phyloP scores from a whole-genome alignment of 2,113 vertebrate species.

The Helogale parvula region DNA sequence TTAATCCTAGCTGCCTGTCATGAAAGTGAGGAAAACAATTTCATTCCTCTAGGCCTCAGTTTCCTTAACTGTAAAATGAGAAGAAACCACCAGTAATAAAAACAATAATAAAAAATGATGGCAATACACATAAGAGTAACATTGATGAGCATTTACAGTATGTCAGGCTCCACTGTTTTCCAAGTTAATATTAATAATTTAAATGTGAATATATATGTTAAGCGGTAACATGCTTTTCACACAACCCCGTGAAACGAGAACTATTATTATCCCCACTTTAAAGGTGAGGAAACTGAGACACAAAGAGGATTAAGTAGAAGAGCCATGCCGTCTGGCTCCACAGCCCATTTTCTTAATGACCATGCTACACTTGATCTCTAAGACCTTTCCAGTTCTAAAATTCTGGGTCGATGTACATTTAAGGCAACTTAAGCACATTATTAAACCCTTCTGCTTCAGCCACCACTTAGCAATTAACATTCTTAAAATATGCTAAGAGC shows the following conservation, averaged over 20 bases:
- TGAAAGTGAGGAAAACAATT: not conserved
- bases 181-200: not conserved
- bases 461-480: constrained; percentile 78
- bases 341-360: constrained; percentile 47
- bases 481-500: constrained; percentile 75
- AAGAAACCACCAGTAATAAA: not conserved
- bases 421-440: constrained; percentile 73
- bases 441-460: constrained; percentile 67
- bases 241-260: not conserved
- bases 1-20: not conserved
- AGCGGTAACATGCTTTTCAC: not conserved
- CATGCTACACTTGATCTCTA: constrained; percentile 51
- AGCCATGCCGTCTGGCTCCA: constrained; percentile 73
- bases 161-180: not conserved
- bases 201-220: not conserved
- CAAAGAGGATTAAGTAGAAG: constrained; percentile 72
- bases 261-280: constrained; percentile 74
- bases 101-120: not conserved
- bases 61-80: constrained; percentile 30
- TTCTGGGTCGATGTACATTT: constrained; percentile 68
- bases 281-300: constrained; percentile 73
- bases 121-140: not conserved
- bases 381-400: constrained; percentile 66
- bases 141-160: not conserved
- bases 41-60: not conserved